phyloP scores from a whole-genome alignment of 2,888 invertebrate genomes.

The Erebia palarica region DNA sequence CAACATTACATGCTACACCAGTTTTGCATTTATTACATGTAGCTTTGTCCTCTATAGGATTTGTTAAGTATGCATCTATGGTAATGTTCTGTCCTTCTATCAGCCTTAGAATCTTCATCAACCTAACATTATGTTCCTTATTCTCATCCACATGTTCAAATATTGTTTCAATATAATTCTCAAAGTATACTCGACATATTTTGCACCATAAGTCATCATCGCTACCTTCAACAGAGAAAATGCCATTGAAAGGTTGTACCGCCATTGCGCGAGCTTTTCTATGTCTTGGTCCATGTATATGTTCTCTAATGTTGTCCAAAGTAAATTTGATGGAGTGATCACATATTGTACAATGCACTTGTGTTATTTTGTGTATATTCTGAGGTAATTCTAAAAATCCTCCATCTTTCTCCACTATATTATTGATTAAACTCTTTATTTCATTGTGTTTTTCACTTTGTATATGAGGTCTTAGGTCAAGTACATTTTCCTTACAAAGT shows the following conservation, averaged over 20 bases:
- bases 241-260: conserved; percentile 58
- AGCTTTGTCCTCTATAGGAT: conserved; percentile 54
- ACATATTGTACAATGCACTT: conserved; percentile 50
- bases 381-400: conserved; percentile 49
- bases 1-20: conserved; percentile 53
- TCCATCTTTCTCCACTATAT: conserved; percentile 50
- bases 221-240: conserved; percentile 55
- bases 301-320: conserved; percentile 42
- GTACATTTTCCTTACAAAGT: conserved; percentile 46
- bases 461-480: conserved; percentile 44
- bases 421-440: conserved; percentile 41
- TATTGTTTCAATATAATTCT: conserved; percentile 56
- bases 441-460: conserved; percentile 44
- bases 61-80: conserved; percentile 54
- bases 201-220: conserved; percentile 58
- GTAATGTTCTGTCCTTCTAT: conserved; percentile 54
- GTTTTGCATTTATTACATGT: conserved; percentile 52
- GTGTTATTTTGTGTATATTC: conserved; percentile 33
- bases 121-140: conserved; percentile 45
- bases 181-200: conserved; percentile 56
- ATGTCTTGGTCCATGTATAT: conserved; percentile 48
- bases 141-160: conserved; percentile 55
- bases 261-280: conserved; percentile 51
- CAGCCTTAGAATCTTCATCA: conserved; percentile 49
- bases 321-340: conserved; percentile 45